Percentiles rank a stretch among this genome's conserved stretches.
phyloP scores from a whole-genome alignment of 2,113 vertebrate species.

The Limnothrissa miodon region DNA sequence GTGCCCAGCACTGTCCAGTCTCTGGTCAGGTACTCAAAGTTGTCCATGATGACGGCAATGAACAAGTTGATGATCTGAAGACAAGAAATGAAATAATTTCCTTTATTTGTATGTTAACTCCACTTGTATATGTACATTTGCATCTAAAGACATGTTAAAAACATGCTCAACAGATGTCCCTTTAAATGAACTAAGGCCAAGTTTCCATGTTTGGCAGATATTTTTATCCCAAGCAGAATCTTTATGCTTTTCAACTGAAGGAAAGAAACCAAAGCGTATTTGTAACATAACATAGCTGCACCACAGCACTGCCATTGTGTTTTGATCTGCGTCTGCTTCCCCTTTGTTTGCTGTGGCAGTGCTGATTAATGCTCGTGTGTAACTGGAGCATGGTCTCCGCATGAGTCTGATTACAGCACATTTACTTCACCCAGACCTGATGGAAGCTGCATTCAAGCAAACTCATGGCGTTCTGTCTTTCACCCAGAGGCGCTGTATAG shows the following conservation, averaged over 20 bases:
- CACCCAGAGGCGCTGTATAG: too few species aligned
- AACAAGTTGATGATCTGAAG: constrained; percentile 91
- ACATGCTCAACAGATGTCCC: background rate
- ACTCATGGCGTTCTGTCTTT: too few species aligned
- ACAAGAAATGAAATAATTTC: constrained; percentile 30
- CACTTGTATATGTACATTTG: background rate
- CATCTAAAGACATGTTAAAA: background rate
- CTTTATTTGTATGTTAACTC: background rate
- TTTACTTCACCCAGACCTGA: too few species aligned
- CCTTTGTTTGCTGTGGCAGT: background rate
- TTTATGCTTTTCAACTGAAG: background rate
- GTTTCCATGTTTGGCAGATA: too few species aligned
- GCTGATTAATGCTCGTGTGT: background rate
- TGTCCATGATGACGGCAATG: constrained; percentile 96
- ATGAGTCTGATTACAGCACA: background rate
- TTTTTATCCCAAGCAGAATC: too few species aligned
- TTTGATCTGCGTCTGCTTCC: background rate
- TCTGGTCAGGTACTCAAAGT: constrained; percentile 92
- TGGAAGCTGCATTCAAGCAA: too few species aligned
- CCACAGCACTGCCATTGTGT: background rate
- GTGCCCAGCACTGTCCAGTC: constrained; percentile 94
- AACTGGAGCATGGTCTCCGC: background rate
- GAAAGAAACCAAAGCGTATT: background rate
- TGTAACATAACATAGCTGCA: background rate
- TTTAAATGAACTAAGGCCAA: background rate